phyloP scores from a whole-genome alignment of 2,888 invertebrate species.

The Agonopterix alstromeriana region DNA sequence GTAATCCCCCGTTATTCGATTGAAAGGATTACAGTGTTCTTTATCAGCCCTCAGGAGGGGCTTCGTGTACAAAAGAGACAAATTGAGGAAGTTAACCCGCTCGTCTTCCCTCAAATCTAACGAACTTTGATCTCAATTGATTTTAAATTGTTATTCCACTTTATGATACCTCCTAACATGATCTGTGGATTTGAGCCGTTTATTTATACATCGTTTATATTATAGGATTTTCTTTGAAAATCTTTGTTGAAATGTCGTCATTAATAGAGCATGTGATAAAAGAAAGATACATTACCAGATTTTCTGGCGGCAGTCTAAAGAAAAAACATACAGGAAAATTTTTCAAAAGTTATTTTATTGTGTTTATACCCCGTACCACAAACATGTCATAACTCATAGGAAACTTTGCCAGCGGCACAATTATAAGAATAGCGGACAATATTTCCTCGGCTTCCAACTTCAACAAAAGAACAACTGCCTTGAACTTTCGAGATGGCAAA shows the following conservation, averaged over 20 bases:
- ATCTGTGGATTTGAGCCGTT: too few relatives aligned
- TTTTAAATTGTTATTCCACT: conserved; percentile 3
- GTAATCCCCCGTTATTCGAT: conserved; percentile 53
- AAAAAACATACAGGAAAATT: conserved; percentile 3
- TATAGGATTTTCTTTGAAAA: too few relatives aligned
- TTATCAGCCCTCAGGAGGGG: conserved; percentile 43
- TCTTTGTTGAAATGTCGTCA: too few relatives aligned
- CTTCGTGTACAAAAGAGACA: conserved; percentile 38
- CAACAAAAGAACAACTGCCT: conserved; percentile 14
- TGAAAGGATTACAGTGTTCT: conserved; percentile 60
- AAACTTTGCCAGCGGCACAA: conserved; percentile 15
- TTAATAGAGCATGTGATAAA: too few relatives aligned
- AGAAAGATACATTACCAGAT: too few relatives aligned
- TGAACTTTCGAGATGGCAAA: conserved; percentile 13
- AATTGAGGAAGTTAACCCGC: conserved; percentile 42
- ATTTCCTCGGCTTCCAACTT: conserved; percentile 9
- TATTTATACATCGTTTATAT: too few relatives aligned
- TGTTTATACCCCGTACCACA: conserved; percentile 1
- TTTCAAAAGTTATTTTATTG: conserved; percentile 1
- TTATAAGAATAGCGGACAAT: conserved; percentile 7
- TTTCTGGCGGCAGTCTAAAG: neutral
- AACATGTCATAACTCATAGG: conserved; percentile 10
- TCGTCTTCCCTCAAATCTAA: conserved; percentile 5
- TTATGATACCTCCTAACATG: neutral
- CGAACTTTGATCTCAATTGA: conserved; percentile 6